A percentile compares a stretch with the other conserved stretches of the same genome.
These are phyloP conservation scores for Serripes groenlandicus DNA, from an alignment of 2,888 invertebrate species.

Conservation along the genomic window DNA sequence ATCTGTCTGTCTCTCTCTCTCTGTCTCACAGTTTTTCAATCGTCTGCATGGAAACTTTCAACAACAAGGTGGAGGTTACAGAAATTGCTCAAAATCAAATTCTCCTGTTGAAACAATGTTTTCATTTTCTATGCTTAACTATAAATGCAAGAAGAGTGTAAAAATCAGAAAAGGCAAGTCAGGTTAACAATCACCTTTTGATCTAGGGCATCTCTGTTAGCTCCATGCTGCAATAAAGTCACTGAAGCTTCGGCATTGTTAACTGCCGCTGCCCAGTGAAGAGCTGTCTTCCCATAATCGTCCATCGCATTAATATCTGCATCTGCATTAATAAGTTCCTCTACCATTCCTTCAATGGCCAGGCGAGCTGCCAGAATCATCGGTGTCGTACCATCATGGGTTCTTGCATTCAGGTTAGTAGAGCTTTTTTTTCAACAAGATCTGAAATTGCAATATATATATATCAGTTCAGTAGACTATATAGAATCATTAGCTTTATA, in stretches of 20 bases:
- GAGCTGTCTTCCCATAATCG: conserved; percentile 96
- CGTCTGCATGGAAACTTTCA: too few species aligned
- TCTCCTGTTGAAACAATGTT: too few species aligned
- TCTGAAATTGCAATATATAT: conserved; percentile 88
- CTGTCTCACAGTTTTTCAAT: too few species aligned
- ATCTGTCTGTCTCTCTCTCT: too few species aligned
- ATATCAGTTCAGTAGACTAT: too few species aligned
- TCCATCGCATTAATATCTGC: conserved; percentile 98
- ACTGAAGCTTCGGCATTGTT: conserved; percentile 98
- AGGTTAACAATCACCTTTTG: too few species aligned
- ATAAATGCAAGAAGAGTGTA: too few species aligned
- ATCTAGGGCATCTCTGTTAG: conserved; percentile 98
- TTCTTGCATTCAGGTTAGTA: conserved; percentile 96
- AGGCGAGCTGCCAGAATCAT: conserved; percentile 93
- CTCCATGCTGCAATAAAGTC: conserved; percentile 94
- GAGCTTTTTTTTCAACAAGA: conserved; percentile 95
- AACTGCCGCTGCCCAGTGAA: conserved; percentile 99
- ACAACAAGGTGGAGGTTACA: too few species aligned
- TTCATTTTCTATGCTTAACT: too few species aligned
- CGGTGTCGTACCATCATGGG: conserved; percentile 98
- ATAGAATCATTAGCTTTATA: too few species aligned
- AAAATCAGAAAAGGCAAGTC: too few species aligned
- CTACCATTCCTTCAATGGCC: conserved; percentile 96
- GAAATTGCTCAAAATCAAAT: too few species aligned
- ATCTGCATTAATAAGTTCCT: conserved; percentile 97